Evolutionary conservation across 2,797 vertebrate species (phyloP), one percentile per base, ranked within the genome.

Genomic region (Mastacembelus armatus): DNA sequence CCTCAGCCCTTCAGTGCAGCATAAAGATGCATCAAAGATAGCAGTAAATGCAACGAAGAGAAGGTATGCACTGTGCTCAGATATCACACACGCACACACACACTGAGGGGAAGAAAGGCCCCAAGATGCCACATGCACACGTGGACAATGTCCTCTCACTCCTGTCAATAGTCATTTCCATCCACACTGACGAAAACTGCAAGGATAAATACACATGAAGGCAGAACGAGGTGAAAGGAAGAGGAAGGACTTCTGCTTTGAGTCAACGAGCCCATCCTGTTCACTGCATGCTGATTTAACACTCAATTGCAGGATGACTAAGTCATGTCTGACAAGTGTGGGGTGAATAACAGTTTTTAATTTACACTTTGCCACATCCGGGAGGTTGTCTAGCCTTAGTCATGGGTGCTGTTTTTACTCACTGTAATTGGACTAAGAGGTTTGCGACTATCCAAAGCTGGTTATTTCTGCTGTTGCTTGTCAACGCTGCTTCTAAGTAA

Each of bases 221-320:
- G 32, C 75, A 52, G 66, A 74, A 70, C 70, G 57, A 83, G 74
- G 65, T 29, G 36, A 45, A 64, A 48, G 45, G 19, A 70, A 57
- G 44, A 47, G 84, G 78, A 69, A 69, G 52, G 85, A 72, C 77
- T 85, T 57, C 74, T 75, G 69, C 76, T 85, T 84, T 83, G 82
- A 80, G 74, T 84, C 76, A 80, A 83, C 70, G 69, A 82, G 76
- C 76, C 75, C 71, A 77, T 80, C 74, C 67, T 85, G 80, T 70
- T 88, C 59, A 40, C 71, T 83, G 77, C 81, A 88, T 89, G 86
- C 87, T 84, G 84, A 91, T 91, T 85, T 87, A 86, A 88, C 74
- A 85, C 86, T 88, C 47, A 30, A 86, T 78, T 77, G 64, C 71
- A 71, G 57, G 80, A 80, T 85, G 84, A 85, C 84, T 72, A 85